Base-by-base conservation (phyloP, 1,140 invertebrate genomes). In the Euwallacea fornicatus region DNA sequence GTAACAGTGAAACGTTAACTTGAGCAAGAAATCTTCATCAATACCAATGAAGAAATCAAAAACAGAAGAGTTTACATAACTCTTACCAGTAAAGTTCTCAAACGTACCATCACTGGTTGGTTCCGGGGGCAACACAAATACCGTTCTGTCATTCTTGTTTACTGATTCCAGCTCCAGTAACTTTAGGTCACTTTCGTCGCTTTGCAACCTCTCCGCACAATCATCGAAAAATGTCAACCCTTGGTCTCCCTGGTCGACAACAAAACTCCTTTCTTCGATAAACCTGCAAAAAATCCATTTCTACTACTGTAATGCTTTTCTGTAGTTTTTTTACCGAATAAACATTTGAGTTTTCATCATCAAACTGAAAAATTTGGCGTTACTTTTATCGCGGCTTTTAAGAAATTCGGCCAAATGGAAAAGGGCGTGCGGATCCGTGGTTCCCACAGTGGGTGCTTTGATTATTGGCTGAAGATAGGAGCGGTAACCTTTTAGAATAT, bases 191-290 rank as follows among this genome's bases (percentile, higher is more conserved):
- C 78, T 80, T 79, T 87, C 84, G 76, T 87, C 88, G 72, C 87
- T 86, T 53, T 86, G 85, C 13, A 91, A 85, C 72, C 88, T 85
- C 82, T 98, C 96, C 0, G 93, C 90, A 80, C 97, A 99, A 81
- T 99, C 96, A 83, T 99, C 98, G 81, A 99, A 99, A 84, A 99
- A 99, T 9, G 96, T 94, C 64, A 99, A 84, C 73, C 90, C 90
- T 82, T 89, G 88, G 84, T 99, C 96, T 81, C 95, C 95, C 13
- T 68, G 66, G 77, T 98, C 96, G 10, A 96, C 97, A 0, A 99
- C 95, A 84, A 99, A 99, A 76, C 96, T 98, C 46, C 97, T 87
- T 83, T 99, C 98, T 84, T 99, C 97, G 75, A 99, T 98, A 83
- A 99, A 99, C 46, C 75, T 74, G 42, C 10, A 58, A 58, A 11